These are phyloP conservation scores for Dasyurus viverrinus DNA, from an alignment of 2,113 vertebrate species.

Conservation along the genomic window DNA sequence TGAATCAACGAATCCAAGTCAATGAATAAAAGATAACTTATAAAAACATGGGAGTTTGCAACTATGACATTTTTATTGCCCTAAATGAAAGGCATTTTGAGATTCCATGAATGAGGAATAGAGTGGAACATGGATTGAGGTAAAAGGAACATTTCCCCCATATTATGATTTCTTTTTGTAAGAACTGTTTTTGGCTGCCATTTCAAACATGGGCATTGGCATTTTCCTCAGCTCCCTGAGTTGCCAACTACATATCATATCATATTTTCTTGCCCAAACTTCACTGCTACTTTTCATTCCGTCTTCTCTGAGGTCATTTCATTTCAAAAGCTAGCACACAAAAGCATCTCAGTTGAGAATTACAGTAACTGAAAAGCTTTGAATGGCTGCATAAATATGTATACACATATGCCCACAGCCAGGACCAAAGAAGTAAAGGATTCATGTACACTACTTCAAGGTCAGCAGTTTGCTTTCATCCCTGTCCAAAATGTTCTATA, in stretches of 20 bases:
- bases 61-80: not conserved
- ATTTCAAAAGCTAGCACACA: slow-evolving; percentile 39
- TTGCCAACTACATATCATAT: not conserved
- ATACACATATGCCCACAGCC: slow-evolving; percentile 30
- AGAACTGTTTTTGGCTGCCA: slow-evolving; percentile 7
- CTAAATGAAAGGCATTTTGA: not conserved
- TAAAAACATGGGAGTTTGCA: slow-evolving; percentile 6
- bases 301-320: slow-evolving; percentile 9
- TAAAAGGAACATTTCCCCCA: not conserved
- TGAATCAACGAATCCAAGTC: not conserved
- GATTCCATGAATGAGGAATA: not conserved
- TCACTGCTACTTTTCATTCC: slow-evolving; percentile 30
- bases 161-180: not conserved
- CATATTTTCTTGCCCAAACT: slow-evolving; percentile 3
- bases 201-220: not conserved
- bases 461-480: slow-evolving; percentile 63
- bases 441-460: slow-evolving; percentile 59
- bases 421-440: slow-evolving; percentile 55
- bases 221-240: slow-evolving; percentile 30
- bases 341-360: not conserved
- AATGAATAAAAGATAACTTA: not conserved
- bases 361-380: slow-evolving; percentile 31
- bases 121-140: not conserved
- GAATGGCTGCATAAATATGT: slow-evolving; percentile 39
- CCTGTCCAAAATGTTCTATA: slow-evolving; percentile 55